Percentiles rank a stretch among this genome's conserved stretches.
phyloP scores from a whole-genome alignment of 1,140 invertebrate genomes.

The Whitmania pigra region DNA sequence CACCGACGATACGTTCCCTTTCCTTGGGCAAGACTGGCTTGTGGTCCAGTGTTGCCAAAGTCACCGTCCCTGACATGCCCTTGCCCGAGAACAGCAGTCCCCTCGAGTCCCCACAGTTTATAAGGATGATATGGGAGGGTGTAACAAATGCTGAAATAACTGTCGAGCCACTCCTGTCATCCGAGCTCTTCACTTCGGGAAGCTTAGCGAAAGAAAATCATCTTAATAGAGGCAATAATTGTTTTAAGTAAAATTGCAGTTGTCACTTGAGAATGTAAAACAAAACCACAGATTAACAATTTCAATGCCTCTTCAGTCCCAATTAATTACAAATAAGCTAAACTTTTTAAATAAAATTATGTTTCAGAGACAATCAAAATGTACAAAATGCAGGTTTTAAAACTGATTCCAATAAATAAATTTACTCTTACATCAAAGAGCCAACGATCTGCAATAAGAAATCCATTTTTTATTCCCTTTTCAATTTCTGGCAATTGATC shows the following conservation, averaged over 20 bases:
- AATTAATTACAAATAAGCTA: too few relatives aligned
- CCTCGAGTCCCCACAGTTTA: constrained; percentile 87
- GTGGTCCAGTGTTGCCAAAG: constrained; percentile 86
- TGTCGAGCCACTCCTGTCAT: constrained; percentile 88
- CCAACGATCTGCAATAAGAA: constrained; percentile 66
- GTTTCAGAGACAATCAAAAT: too few relatives aligned
- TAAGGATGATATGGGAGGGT: constrained; percentile 53
- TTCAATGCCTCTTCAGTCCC: too few relatives aligned
- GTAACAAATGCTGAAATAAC: constrained; percentile 89
- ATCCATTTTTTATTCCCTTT: constrained; percentile 58
- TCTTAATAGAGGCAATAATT: neutral
- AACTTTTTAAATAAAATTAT: too few relatives aligned
- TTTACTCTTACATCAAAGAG: constrained; percentile 52
- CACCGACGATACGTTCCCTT: constrained; percentile 81
- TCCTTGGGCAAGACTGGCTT: constrained; percentile 82
- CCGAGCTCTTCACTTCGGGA: constrained; percentile 64
- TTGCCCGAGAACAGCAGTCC: constrained; percentile 52
- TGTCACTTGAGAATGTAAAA: too few relatives aligned
- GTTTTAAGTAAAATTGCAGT: too few relatives aligned
- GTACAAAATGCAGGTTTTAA: too few relatives aligned
- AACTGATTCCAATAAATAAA: too few relatives aligned
- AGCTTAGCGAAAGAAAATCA: constrained; percentile 46
- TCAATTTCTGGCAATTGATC: constrained; percentile 10
- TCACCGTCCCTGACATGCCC: constrained; percentile 54
- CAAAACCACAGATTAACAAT: too few relatives aligned